Base-by-base conservation (phyloP, 2,888 invertebrate species). In the Polymixis flavicincta region DNA sequence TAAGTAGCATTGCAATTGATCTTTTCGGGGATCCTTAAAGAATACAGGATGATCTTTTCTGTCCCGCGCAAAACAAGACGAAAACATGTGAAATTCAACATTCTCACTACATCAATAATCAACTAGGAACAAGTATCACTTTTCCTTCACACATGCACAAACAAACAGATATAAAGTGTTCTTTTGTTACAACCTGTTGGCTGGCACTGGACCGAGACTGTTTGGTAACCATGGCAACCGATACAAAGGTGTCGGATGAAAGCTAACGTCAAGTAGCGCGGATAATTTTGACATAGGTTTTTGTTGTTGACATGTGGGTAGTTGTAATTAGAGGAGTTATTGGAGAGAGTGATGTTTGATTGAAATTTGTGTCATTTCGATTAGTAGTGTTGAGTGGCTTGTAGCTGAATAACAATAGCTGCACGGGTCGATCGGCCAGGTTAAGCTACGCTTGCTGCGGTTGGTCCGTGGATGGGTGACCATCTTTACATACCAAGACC, bases 141-240 rank as follows among this genome's bases (percentile, higher is more conserved):
- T 85, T 87, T 74, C 85, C 73, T 80, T 65, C 77, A 80, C 73
- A 83, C 79, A 83, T 75, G 77, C 45, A 73, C 72, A 85, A 48
- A 85, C 71, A 80, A 75, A 80, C 64, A 79, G 63, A 77, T 73
- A 74, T 61, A 76, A 82, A 78, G 75, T 73, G 72, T 42, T 86
- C 92, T 94, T 93, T 94, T 93, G 94, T 95, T 95, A 93, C 95
- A 95, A 95, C 95, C 94, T 91, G 95, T 93, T 91, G 85, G 70
- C 74, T 82, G 69, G 84, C 89, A 82, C 80, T 90, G 91, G 88
- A 88, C 90, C 94, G 92, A 90, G 88, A 80, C 91, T 83, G 83
- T 91, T 89, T 91, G 88, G 93, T 93, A 93, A 94, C 93, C 89
- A 91, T 89, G 88, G 89, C 89, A 86, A 88, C 86, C 48, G 83